phyloP scores from a whole-genome alignment of 2,888 invertebrate genomes.

The Pyrrhosoma nymphula region DNA sequence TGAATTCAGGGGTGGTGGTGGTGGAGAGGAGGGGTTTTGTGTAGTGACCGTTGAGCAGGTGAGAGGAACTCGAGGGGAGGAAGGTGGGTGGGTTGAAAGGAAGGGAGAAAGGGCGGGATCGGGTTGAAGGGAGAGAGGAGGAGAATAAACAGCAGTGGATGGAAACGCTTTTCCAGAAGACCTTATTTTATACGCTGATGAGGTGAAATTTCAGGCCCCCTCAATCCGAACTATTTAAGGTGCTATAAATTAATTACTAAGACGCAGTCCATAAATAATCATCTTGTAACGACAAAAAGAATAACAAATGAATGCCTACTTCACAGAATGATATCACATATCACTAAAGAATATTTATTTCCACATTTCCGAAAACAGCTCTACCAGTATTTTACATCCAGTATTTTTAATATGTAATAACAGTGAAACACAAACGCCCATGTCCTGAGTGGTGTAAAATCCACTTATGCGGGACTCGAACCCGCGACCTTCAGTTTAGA shows the following conservation, averaged over 20 bases:
- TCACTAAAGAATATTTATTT: too few relatives aligned
- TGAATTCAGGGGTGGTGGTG: not conserved
- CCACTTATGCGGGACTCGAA: too few relatives aligned
- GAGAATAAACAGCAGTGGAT: not conserved
- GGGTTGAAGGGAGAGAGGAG: not conserved
- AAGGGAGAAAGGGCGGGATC: not conserved
- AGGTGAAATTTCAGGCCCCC: not conserved
- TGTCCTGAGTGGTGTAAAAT: too few relatives aligned
- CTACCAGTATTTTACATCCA: too few relatives aligned
- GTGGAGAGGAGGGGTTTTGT: not conserved
- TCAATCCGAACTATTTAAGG: not conserved
- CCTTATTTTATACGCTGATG: not conserved
- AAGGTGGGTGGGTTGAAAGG: not conserved
- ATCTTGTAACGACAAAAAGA: too few relatives aligned
- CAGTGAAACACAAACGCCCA: too few relatives aligned
- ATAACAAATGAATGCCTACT: too few relatives aligned
- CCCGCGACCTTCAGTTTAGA: too few relatives aligned
- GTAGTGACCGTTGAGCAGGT: not conserved
- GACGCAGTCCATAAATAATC: too few relatives aligned
- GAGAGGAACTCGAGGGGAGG: not conserved
- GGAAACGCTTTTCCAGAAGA: not conserved
- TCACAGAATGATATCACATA: too few relatives aligned
- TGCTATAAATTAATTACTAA: not conserved
- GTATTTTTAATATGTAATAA: too few relatives aligned
- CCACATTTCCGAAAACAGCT: too few relatives aligned